Evolutionary conservation across 2,797 vertebrate species (phyloP), one percentile per base, ranked within the genome.

Genomic region (Halcyon badia): DNA sequence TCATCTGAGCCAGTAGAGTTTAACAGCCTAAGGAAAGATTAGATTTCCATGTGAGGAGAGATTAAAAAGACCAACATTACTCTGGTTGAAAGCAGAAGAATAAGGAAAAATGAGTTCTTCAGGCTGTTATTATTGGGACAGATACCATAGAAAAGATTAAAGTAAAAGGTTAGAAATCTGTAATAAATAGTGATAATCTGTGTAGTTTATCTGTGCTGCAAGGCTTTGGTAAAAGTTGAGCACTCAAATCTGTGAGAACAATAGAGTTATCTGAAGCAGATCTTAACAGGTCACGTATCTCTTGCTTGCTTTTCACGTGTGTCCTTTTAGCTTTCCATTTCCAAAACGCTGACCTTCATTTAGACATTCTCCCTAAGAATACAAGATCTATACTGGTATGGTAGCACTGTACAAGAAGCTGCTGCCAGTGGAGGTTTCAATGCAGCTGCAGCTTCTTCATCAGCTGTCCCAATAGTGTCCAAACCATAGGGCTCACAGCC

Each of bases 371-470:
- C 58, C 18, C 73, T 42, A 14, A 37, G 49, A 42, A 28, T 9
- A 2, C 10, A 5, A 52, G 28, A 10, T 42, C 54, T 21, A 9
- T 15, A 2, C 30, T 26, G 8, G 7, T 7, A 4, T 9, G 52
- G 46, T 3, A 48, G 14, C 9, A 10, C 8, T 39, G 52, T n/a
- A 5, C 22, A 8, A 51, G 66, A n/a, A 66, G 28, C 31, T 1
- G 3, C 25, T 68, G 61, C 48, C 52, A 77, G 39, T 35, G 19
- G 11, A 68, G 66, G 6, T 21, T 51, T 49, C 39, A 52, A 15
- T 64, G 70, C 46, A 89, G 75, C 35, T 79, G 31, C 49, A 83
- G 62, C 62, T 76, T 56, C 61, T 85, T 62, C 71, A 31, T 31
- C 75, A 22, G 14, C 46, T 78, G 44, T 56, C 56, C 35, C 20